These are phyloP conservation scores for Lagenorhynchus albirostris DNA, from an alignment of 2,113 vertebrate genomes.

Conservation along the genomic window DNA sequence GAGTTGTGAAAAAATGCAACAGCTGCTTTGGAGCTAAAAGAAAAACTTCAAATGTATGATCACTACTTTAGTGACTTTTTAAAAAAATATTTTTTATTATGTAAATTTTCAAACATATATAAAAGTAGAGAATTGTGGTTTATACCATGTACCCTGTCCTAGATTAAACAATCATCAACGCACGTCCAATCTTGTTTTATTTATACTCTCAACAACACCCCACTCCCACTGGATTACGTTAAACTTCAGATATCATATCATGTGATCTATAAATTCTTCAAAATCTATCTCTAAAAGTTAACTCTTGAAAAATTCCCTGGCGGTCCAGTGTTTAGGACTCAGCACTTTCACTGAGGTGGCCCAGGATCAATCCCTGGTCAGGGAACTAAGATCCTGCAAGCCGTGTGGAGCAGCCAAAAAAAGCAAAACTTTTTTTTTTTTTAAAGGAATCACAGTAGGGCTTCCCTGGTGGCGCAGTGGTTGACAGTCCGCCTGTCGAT, in stretches of 20 bases:
- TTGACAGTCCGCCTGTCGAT: too few relatives aligned
- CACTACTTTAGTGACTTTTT: background rate
- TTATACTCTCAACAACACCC: background rate
- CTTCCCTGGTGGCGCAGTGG: too few relatives aligned
- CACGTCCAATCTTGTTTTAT: background rate
- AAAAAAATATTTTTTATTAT: background rate
- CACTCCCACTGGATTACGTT: background rate
- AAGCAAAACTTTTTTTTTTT: background rate
- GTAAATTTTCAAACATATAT: background rate
- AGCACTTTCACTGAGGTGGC: background rate
- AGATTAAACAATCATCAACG: background rate
- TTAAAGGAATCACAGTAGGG: background rate
- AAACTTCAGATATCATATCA: background rate
- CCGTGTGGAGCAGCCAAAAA: background rate
- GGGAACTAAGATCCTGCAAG: background rate
- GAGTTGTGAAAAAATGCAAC: background rate
- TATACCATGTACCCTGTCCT: background rate
- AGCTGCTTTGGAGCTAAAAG: background rate
- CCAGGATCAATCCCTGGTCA: fast-evolving
- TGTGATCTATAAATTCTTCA: background rate
- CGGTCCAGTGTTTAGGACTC: background rate
- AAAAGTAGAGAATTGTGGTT: background rate
- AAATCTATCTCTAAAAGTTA: background rate
- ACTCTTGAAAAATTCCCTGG: background rate
- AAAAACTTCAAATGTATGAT: background rate